Evolutionary conservation across 1,140 invertebrate species (phyloP).

Genomic region (Formica exsecta): DNA sequence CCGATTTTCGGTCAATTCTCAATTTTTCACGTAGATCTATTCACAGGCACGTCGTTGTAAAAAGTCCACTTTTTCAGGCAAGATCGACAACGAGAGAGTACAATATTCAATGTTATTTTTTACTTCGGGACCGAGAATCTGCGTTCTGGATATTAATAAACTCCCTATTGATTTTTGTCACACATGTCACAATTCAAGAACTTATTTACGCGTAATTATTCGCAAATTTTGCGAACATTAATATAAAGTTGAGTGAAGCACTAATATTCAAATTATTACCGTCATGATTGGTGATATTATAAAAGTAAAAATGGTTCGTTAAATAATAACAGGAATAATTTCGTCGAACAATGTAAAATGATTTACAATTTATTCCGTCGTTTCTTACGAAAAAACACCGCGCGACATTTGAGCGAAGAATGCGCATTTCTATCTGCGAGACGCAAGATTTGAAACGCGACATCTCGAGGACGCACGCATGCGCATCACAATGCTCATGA

Average conservation of each 20-base stretch:
- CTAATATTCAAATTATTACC: background rate
- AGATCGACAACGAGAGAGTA: background rate
- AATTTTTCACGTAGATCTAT: background rate
- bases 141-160: background rate
- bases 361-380: conserved; percentile 24
- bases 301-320: too few relatives aligned
- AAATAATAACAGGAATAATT: background rate
- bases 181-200: background rate
- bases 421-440: conserved; percentile 60
- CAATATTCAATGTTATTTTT: conserved; percentile 23
- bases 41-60: background rate
- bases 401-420: conserved; percentile 52
- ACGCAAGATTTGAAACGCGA: conserved; percentile 78
- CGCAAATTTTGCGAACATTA: background rate
- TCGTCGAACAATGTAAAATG: conserved; percentile 35
- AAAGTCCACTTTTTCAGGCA: background rate
- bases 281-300: background rate
- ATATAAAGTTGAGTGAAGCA: too few relatives aligned
- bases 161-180: background rate
- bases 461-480: conserved; percentile 73
- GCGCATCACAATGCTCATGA: conserved; percentile 64
- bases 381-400: conserved; percentile 24
- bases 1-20: background rate
- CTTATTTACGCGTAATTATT: background rate
- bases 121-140: conserved; percentile 23